Conservation (phyloP, 2,113 vertebrate genomes). For the Ardeotis arabs region DNA sequence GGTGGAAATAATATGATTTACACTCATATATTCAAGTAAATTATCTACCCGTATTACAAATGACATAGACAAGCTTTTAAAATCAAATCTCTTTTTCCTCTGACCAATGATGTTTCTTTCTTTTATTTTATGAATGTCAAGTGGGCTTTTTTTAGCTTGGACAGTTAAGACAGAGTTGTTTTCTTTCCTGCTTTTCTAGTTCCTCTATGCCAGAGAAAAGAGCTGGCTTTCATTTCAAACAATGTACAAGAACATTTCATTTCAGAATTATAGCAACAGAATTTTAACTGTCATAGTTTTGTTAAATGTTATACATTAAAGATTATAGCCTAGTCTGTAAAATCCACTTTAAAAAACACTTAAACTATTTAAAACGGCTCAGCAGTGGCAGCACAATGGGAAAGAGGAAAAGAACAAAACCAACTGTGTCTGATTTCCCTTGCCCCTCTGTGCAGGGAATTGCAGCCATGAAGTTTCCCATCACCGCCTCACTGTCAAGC, state of each 20-base stretch:
- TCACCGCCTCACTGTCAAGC: fast-evolving
- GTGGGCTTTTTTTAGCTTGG: not conserved
- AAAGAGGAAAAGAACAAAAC: not conserved
- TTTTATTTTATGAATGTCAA: not conserved
- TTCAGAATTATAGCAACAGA: not conserved
- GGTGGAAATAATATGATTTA: not conserved
- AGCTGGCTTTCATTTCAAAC: constrained; percentile 14
- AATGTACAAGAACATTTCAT: not conserved
- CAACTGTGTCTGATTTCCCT: not conserved
- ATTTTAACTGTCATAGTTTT: not conserved
- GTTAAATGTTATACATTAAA: not conserved
- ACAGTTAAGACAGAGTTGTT: not conserved
- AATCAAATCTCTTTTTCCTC: not conserved
- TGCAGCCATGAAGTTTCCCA: not conserved
- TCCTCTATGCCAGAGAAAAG: not conserved
- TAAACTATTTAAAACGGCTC: not conserved
- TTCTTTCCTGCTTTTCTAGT: constrained; percentile 1
- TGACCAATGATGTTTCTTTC: not conserved
- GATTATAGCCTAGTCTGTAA: not conserved
- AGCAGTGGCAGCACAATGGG: not conserved
- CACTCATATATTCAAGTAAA: not conserved
- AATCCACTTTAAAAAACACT: not conserved
- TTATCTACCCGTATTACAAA: not conserved
- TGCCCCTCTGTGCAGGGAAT: not conserved
- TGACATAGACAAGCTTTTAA: not conserved